phyloP scores from a whole-genome alignment of 2,797 vertebrate genomes.

The Prionace glauca region DNA sequence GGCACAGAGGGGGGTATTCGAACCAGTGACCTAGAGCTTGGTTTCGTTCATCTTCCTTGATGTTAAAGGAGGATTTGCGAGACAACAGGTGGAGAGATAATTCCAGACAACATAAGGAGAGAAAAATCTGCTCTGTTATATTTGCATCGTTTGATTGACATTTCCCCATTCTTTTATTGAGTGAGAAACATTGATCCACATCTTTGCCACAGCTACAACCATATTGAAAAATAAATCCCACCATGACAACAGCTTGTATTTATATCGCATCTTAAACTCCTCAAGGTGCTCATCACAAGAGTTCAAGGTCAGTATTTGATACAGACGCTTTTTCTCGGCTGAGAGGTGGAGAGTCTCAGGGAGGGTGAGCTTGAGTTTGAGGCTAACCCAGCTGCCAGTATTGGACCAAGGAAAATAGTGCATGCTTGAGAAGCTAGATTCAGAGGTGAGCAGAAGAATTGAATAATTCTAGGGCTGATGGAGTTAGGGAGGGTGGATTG shows the following conservation, averaged over 20 bases:
- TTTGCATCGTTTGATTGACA: background rate
- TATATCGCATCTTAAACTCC: background rate
- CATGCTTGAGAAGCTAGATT: too few relatives aligned
- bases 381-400: too few relatives aligned
- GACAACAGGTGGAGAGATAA: too few relatives aligned
- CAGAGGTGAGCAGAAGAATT: too few relatives aligned
- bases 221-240: background rate
- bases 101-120: background rate
- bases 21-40: too few relatives aligned
- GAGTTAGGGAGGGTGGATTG: too few relatives aligned
- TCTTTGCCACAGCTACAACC: background rate
- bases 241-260: background rate
- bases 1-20: too few relatives aligned
- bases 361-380: too few relatives aligned
- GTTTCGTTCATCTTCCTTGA: too few relatives aligned
- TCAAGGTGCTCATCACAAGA: background rate
- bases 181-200: background rate
- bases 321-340: background rate
- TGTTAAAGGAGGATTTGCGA: too few relatives aligned
- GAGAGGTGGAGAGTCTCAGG: too few relatives aligned
- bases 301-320: background rate
- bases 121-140: background rate
- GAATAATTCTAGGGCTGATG: background rate
- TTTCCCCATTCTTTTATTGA: background rate
- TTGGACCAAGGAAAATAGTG: too few relatives aligned